Evolutionary conservation across 2,113 vertebrate species (phyloP).

Genomic region (Labeo rohita): DNA sequence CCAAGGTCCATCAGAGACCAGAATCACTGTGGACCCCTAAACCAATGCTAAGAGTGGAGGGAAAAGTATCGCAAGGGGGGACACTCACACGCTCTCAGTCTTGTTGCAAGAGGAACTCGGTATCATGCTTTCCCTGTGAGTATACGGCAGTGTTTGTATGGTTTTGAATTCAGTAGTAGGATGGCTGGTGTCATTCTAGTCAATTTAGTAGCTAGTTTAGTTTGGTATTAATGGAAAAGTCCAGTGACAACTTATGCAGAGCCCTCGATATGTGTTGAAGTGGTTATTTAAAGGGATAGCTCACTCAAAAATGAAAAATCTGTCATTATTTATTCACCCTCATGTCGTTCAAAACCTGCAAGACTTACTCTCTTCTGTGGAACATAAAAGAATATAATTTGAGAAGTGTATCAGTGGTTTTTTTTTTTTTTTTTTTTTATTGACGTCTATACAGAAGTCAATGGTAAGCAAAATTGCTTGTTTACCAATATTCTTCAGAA

Average conservation of each 20-base stretch:
- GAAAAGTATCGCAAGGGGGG: slow-evolving; percentile 52
- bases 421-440: background rate
- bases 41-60: slow-evolving; percentile 66
- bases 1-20: slow-evolving; percentile 77
- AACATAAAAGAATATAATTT: background rate
- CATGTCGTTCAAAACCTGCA: background rate
- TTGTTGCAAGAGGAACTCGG: slow-evolving; percentile 69
- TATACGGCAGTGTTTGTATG: slow-evolving; percentile 52
- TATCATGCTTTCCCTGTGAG: slow-evolving; percentile 49
- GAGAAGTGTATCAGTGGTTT: background rate
- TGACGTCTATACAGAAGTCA: background rate
- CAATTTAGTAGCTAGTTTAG: background rate
- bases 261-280: background rate
- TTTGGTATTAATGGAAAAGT: background rate
- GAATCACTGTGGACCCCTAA: slow-evolving; percentile 84
- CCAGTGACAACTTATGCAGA: background rate
- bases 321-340: background rate
- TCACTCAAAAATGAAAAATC: background rate
- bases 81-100: slow-evolving; percentile 51
- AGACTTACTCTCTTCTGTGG: background rate
- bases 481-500: background rate
- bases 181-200: background rate
- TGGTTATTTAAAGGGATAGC: background rate
- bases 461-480: background rate
- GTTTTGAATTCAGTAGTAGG: slow-evolving; percentile 4